phyloP scores from a whole-genome alignment of 2,797 vertebrate genomes.

The Galagoides demidoff region DNA sequence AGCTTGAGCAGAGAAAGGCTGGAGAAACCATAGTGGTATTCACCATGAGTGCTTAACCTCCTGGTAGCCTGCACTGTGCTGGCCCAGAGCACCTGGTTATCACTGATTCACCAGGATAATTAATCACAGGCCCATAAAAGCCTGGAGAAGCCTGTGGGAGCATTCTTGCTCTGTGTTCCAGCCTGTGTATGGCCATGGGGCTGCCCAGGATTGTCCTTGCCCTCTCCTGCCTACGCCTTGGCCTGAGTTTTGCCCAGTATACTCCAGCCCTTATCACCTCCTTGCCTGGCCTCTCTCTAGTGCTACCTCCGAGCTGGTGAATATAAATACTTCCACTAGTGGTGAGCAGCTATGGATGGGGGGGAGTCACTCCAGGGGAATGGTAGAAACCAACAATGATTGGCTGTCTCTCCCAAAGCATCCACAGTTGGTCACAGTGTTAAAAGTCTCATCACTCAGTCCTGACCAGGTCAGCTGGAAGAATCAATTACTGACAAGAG shows the following conservation, averaged over 20 bases:
- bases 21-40: not conserved
- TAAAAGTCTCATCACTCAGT: not conserved
- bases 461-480: not conserved
- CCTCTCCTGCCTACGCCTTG: not conserved
- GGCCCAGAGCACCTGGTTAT: not conserved
- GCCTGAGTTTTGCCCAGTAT: conserved; percentile 11
- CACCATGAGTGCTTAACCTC: not conserved
- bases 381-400: not conserved
- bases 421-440: not conserved
- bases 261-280: conserved; percentile 64
- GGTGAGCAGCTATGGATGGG: conserved; percentile 34
- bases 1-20: not conserved
- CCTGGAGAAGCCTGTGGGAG: no score
- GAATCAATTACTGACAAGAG: not conserved
- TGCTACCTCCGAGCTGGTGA: conserved; percentile 69
- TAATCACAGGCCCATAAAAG: not conserved
- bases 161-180: not conserved
- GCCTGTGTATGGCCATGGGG: conserved; percentile 3
- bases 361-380: no score
- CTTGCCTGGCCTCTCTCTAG: conserved; percentile 68
- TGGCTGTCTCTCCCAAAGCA: not conserved
- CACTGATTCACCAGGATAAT: not conserved
- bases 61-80: not conserved
- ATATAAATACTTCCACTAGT: conserved; percentile 75
- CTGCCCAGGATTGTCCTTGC: not conserved